Base-by-base conservation (phyloP, 2,888 invertebrate genomes). In the Phaedon cochleariae region DNA sequence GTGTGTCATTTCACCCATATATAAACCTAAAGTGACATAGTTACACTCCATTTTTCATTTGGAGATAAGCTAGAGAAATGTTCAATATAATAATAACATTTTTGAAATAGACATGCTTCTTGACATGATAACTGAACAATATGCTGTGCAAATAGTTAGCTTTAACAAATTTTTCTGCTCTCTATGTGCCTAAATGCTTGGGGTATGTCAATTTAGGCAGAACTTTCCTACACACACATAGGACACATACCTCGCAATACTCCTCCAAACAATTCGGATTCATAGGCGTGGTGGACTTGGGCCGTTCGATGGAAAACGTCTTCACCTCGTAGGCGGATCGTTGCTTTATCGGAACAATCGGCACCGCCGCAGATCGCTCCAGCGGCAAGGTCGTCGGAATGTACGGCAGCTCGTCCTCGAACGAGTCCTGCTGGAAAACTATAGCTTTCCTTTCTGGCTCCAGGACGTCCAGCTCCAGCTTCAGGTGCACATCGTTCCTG, bases 331-430 rank as follows among this genome's bases (percentile, higher is more conserved):
- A 85, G 18, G 85, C 85, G 54, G 85, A 84, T 54, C 92, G 86
- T 79, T 92, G 90, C 77, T 90, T 90, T 74, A 94, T 89, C 21
- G 95, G 94, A 70, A 95, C 88, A 77, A 95, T 90, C 17, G 94
- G 91, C 71, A 94, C 85, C 22, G 92, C 94, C 68, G 92, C 88
- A 15, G 94, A 91, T 69, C 95, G 89, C 84, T 95, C 95, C 80
- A 90, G 87, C 18, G 95, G 95, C 78, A 95, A 84, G 60, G 95
- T 95, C n/a, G 95, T 95, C 62, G 95, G 95, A 77, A 95, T 90
- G 81, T 94, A 95, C 1, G 95, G 95, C 78, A 95, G 85, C 83
- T 94, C 93, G 61, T 89, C 89, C 77, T 94, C 94, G 79, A 93
- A 92, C 41, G 94, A 94, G 79, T 94, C 94, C 80, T 93, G 90